Base-by-base conservation (phyloP, 2,888 invertebrate genomes). In the Cynaeus angustus region DNA sequence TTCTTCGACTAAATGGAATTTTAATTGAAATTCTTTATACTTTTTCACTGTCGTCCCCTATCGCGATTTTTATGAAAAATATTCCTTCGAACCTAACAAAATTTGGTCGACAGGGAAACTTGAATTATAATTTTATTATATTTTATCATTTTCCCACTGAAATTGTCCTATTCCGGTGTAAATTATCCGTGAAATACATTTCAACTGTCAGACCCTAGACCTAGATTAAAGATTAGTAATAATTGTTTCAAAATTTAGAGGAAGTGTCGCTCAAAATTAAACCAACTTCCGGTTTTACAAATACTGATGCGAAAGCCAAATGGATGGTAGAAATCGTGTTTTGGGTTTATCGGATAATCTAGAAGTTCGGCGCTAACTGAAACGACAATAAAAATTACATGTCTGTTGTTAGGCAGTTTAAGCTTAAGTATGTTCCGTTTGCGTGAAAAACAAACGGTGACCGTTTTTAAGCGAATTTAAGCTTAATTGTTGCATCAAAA, bases 21-120 rank as follows among this genome's bases (percentile, higher is more conserved):
- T 72, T 72, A 72, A 72, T 72, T 72, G 72, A 68, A 72, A 72
- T 72, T 72, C 72, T 62, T 50, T 48, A 64, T 55, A 68, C 61
- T 72, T 72, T 70, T 69, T 64, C 72, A 62, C 12, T 55, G 56
- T 59, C n/a, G n/a, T n/a, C n/a, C 53, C 33, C 33, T n/a, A 21
- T 21, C 21, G 59, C 43, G 9, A 64, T 64, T 64, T 64, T 59
- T 33, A 52, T 64, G 52, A 64, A 64, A 52, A 52, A 64, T 52
- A 64, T 8, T 37, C n/a, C n/a, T n/a, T n/a, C n/a, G n/a, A n/a
- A n/a, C n/a, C n/a, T n/a, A n/a, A n/a, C n/a, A n/a, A n/a, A n/a
- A n/a, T n/a, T 10, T 5, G 37, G 12, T 10, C 14, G 16, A n/a
- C 7, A 28, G 45, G 45, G 50, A 62, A 37, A 50, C 30, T 41